Evolutionary conservation across 2,113 vertebrate genomes (phyloP), one percentile per base, ranked within the genome.

Genomic region (Coryphaenoides rupestris): DNA sequence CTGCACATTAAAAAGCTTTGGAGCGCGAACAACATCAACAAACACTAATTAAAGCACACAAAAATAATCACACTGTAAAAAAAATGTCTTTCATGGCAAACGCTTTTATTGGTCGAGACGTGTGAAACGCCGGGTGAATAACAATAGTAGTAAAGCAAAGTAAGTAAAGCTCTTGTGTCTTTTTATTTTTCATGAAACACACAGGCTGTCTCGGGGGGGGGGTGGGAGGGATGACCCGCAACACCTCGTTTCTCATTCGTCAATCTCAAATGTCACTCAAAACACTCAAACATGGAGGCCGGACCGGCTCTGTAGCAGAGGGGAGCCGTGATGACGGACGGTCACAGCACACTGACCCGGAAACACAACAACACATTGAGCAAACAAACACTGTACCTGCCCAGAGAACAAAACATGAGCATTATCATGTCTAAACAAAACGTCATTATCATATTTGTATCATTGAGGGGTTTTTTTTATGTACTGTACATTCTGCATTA

Each of bases 171-270:
- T 4, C 47, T 50, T 17, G 3, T 6, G 3, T 50, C 47, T 50
- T 50, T 50, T 50, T 13, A 49, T n/a, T 50, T n/a, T 17, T 50
- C 52, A 78, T 62, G n/a, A 78, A 22, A 84, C 78, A 82, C 61
- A 63, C 24, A 57, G 69, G 1, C 62, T 68, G 66, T 77, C 55
- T 74, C 83, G 69, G 68, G 50, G 70, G 69, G 68, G 78, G 72
- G 79, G 75, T 69, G 84, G 86, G 87, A 89, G 89, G 84, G 86
- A 87, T 88, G 89, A 85, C 90, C 89, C 73, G 89, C 89, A 90
- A 85, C 89, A 75, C 89, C 84, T 88, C 84, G 73, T 76, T n/a
- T 80, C 56, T 84, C 67, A 69, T 73, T 62, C 56, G 67, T 74
- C 75, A 64, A 45, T 69, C 60, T 73, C 62, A 68, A 40, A 40